phyloP scores from a whole-genome alignment of 2,888 invertebrate genomes.

The Megaustenia siamemsis region DNA sequence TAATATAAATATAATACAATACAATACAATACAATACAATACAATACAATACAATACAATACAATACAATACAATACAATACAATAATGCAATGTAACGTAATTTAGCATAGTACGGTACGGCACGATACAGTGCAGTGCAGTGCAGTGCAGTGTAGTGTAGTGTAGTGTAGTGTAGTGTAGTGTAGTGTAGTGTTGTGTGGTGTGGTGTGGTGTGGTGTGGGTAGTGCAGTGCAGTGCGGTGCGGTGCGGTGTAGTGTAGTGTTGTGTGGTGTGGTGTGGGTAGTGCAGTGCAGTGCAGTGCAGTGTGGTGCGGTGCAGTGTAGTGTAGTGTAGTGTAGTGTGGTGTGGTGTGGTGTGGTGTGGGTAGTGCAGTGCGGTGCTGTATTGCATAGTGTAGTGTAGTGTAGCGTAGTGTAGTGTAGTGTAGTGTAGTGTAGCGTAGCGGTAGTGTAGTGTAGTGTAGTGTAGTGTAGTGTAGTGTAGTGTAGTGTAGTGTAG shows the following conservation, averaged over 20 bases:
- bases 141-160: background rate
- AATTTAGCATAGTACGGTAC: background rate
- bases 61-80: background rate
- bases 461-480: constrained; percentile 9
- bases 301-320: too few species aligned
- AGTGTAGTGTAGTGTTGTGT: background rate
- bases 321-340: constrained; percentile 4
- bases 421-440: constrained; percentile 1
- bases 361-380: too few species aligned
- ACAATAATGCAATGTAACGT: too few species aligned
- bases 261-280: background rate
- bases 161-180: background rate
- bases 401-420: constrained; percentile 4
- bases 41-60: background rate
- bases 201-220: too few species aligned
- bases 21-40: background rate
- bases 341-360: background rate
- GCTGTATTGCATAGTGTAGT: too few species aligned
- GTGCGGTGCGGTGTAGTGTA: background rate
- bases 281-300: background rate
- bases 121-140: background rate
- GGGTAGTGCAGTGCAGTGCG: background rate
- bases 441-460: background rate
- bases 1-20: too few species aligned
- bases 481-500: constrained; percentile 4